Evolutionary conservation across 2,888 invertebrate species (phyloP), one percentile per base, ranked within the genome.

Genomic region (Nomada fucata): DNA sequence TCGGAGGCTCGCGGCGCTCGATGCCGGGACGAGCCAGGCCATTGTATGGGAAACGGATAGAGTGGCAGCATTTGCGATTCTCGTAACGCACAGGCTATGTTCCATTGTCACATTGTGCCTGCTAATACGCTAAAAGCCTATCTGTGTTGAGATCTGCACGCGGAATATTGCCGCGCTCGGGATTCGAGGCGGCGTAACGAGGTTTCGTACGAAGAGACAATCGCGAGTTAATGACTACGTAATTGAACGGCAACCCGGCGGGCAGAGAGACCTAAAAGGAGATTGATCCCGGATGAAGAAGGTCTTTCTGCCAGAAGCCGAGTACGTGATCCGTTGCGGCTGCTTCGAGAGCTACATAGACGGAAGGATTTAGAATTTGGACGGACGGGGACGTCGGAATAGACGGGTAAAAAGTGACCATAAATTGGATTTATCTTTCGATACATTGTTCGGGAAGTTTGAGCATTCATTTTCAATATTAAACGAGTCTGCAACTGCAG

Each of bases 121-220:
- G 92, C 92, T 93, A 93, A 93, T 93, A 92, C 92, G 93, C 91
- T 93, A 93, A 93, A 93, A 93, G 93, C 93, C 93, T 93, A 93
- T 93, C 93, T 93, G 89, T 93, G 93, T 93, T 91, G 92, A 92
- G 91, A 92, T 92, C 92, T 92, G 91, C 90, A 87, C 89, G 89
- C 89, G 83, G 92, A 93, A 92, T 92, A 91, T 92, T 91, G 91
- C 90, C 89, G 86, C 88, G 89, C 90, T 90, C 89, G 89, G 91
- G 91, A 91, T 92, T 91, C 90, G 88, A 92, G 90, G 91, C 89
- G 90, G 86, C 88, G 89, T 92, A 92, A 93, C 91, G 90, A 92
- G 90, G 91, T 92, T 92, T 92, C 90, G 89, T 87, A 90, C 91
- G 90, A 91, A 91, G 92, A 92, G 91, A 93, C 92, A 92, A 93